These are phyloP conservation scores for Drosophila neoperkinsi DNA, from an alignment of 2,888 invertebrate genomes.

Conservation along the genomic window DNA sequence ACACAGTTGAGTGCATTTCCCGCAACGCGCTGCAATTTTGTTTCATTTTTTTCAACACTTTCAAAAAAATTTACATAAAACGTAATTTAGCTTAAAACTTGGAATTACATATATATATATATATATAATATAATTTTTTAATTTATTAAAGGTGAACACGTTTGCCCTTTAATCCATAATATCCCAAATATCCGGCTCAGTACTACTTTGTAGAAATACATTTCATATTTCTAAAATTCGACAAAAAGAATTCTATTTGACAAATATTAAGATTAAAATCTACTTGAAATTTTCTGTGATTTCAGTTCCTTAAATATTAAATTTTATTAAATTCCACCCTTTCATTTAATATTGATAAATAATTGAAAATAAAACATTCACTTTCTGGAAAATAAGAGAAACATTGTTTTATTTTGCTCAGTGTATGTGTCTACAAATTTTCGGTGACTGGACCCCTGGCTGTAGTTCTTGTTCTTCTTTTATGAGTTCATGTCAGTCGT, in stretches of 20 bases:
- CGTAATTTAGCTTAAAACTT: neutral
- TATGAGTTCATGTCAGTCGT: slow-evolving; percentile 54
- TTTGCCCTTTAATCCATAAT: neutral
- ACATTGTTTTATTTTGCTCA: neutral
- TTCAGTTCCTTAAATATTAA: neutral
- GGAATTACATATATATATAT: neutral
- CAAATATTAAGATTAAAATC: neutral
- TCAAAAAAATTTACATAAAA: neutral
- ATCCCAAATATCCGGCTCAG: too few relatives aligned
- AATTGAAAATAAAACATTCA: neutral
- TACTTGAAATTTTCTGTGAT: neutral
- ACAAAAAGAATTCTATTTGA: fast-evolving
- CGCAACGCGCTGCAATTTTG: slow-evolving; percentile 53
- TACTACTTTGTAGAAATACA: neutral
- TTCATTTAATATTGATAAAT: neutral
- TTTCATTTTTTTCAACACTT: slow-evolving; percentile 32
- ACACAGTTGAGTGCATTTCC: slow-evolving; percentile 74
- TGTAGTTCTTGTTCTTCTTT: slow-evolving; percentile 17
- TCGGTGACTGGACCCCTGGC: slow-evolving; percentile 21
- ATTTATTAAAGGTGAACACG: neutral
- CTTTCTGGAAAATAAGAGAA: neutral
- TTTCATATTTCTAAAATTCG: neutral
- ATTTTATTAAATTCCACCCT: fast-evolving
- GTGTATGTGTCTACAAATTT: slow-evolving; percentile 42
- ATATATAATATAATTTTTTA: neutral